Conservation (phyloP, 2,888 invertebrate species). For the Emesis russula region DNA sequence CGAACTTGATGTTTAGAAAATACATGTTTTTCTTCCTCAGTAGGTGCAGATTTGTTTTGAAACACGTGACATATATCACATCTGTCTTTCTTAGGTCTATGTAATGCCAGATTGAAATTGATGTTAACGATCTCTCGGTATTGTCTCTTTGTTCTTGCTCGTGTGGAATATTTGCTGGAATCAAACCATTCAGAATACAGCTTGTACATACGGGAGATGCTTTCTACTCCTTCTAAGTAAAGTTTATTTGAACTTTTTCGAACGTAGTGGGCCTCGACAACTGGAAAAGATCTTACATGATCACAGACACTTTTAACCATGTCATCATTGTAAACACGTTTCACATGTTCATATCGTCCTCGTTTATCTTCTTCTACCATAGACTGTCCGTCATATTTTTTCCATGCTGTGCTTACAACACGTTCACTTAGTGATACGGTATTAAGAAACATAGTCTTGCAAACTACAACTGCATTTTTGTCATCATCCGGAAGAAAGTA, state of each 20-base stretch:
- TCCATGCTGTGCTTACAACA: no score
- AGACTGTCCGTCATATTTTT: slow-evolving; percentile 51
- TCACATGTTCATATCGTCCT: slow-evolving; percentile 39
- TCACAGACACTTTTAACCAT: slow-evolving; percentile 64
- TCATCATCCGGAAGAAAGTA: slow-evolving; percentile 57
- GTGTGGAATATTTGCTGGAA: slow-evolving; percentile 22
- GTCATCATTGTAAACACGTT: slow-evolving; percentile 45
- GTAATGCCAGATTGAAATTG: slow-evolving; percentile 72
- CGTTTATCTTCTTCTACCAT: slow-evolving; percentile 18
- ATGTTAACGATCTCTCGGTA: slow-evolving; percentile 56
- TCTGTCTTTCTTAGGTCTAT: slow-evolving; percentile 72
- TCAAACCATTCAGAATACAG: slow-evolving; percentile 66
- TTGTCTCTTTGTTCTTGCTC: slow-evolving; percentile 28
- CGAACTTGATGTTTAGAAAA: no score
- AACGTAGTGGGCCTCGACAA: slow-evolving; percentile 66
- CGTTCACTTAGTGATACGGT: slow-evolving; percentile 44
- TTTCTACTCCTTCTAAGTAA: slow-evolving; percentile 68
- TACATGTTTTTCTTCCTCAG: slow-evolving; percentile 33
- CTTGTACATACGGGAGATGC: slow-evolving; percentile 56
- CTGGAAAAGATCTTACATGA: slow-evolving; percentile 63
- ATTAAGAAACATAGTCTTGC: slow-evolving; percentile 77
- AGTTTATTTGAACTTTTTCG: slow-evolving; percentile 68
- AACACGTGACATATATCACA: slow-evolving; percentile 40
- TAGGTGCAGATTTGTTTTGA: slow-evolving; percentile 19
- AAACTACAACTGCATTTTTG: slow-evolving; percentile 45